phyloP scores from a whole-genome alignment of 2,797 vertebrate genomes.

The Coendou prehensilis region DNA sequence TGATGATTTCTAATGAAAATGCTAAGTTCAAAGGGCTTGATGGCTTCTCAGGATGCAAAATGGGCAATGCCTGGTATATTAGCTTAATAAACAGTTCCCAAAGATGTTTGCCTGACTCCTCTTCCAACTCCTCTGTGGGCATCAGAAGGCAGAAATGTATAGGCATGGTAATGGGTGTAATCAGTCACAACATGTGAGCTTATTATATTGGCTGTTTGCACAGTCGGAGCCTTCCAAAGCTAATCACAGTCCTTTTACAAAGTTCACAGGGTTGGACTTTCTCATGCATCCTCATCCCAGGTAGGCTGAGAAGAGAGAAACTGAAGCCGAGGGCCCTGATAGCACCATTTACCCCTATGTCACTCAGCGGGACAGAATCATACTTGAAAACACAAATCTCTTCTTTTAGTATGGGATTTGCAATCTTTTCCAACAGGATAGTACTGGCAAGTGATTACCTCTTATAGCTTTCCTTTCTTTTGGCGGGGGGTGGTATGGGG shows the following conservation, averaged over 20 bases:
- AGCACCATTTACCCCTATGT: background rate
- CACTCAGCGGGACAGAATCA: background rate
- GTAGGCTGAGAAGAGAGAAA: conserved; percentile 52
- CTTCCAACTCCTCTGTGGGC: conserved; percentile 31
- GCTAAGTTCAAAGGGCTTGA: conserved; percentile 79
- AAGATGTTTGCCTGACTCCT: conserved; percentile 65
- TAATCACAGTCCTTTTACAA: conserved; percentile 79
- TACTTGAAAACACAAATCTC: background rate
- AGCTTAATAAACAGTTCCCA: conserved; percentile 70
- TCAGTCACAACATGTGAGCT: conserved; percentile 77
- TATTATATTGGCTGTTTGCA: conserved; percentile 77
- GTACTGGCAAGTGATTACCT: background rate
- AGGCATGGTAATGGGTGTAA: conserved; percentile 72
- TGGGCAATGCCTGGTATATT: conserved; percentile 72
- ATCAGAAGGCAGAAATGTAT: conserved; percentile 76
- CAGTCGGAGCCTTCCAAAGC: conserved; percentile 71
- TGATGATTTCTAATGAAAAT: conserved; percentile 81
- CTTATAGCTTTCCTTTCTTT: background rate
- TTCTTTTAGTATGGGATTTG: background rate
- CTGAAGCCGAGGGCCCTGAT: background rate
- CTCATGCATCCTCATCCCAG: conserved; percentile 65
- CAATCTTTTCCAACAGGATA: background rate
- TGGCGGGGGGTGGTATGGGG: background rate
- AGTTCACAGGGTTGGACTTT: conserved; percentile 74
- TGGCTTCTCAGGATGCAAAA: conserved; percentile 77